Base-by-base conservation (phyloP, 1,140 invertebrate genomes). In the Aphelinus certus region DNA sequence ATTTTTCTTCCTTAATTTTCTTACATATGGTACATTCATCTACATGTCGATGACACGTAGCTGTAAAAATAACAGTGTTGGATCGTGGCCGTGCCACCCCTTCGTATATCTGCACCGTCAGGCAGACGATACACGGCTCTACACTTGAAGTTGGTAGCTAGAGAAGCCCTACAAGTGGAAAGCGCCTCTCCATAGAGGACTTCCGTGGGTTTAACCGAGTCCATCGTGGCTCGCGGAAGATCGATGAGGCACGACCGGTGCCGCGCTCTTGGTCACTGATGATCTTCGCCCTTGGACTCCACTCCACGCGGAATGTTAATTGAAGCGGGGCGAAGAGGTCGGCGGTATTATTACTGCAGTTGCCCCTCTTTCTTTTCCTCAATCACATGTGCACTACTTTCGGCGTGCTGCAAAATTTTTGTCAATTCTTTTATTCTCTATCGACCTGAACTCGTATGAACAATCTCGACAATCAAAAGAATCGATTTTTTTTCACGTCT, bases 371-470 rank as follows among this genome's bases (percentile, higher is more conserved):
- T 1, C 26, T 66, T 64, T 55, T 83, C 78, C 62, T 79, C 80
- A 77, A 87, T 88, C 86, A 88, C 84, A 88, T 87, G 80, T 88
- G 86, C 76, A 88, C 82, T 79, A 88, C 85, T 75, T 87, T 88
- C 74, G 86, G 86, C 55, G 87, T 88, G 73, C 87, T 88, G 75
- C 53, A 85, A 82, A 71, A 75, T 7, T 26, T 26, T 26, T 26
- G 26, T 26, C 26, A 26, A 26, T 26, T 26, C 26, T 26, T 26
- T 26, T 26, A 26, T 26, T 26, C 26, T 26, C 26, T 26, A 26
- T 26, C 26, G 26, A 26, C 26, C 26, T 26, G 26, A 26, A 26
- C 26, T 26, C 0, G 26, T 26, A 26, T 26, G 26, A 26, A 26
- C 26, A 26, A 26, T 26, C 26, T 26, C 26, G 26, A 26, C 26